Base-by-base conservation (phyloP, 2,888 invertebrate genomes). In the Galeopsomyia nigrocyanea region DNA sequence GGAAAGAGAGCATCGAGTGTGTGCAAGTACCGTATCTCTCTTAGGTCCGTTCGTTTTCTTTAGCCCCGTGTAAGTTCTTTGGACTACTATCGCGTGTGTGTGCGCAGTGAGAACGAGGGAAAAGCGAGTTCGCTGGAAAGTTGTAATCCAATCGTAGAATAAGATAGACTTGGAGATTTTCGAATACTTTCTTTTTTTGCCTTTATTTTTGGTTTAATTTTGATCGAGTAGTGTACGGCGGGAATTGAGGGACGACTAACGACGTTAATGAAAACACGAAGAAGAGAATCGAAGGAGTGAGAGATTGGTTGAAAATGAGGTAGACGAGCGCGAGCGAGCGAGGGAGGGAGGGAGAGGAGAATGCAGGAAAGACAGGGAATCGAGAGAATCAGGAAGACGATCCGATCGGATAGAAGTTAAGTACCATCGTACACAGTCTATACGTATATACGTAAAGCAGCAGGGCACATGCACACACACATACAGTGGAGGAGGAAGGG, bases 331-430 rank as follows among this genome's bases (percentile, higher is more conserved):
- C n/a, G 51, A n/a, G 64, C 3, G 56, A 14, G 26, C 13, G 21
- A 50, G 19, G 46, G n/a, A n/a, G 39, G 53, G 49, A 26, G 49
- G 58, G 63, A 63, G 65, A 68, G 71, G 56, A 67, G 62, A 61
- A 51, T n/a, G 51, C 22, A 60, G 63, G 64, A 58, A 31, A 65
- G 53, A 72, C 68, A 53, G 61, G 70, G 73, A 66, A 74, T 75
- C 65, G 76, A 75, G 77, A 72, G 58, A 68, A 72, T 68, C 57
- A 63, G 63, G 47, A 68, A 63, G 72, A 67, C 68, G 68, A 72
- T 72, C 72, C 62, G 68, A 72, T 72, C 58, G 72, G 72, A 72
- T 74, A 67, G 70, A 71, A 67, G 70, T 71, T 70, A 71, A 74
- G 70, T 68, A 63, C 64, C 61, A 22, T 26, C 5, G 26, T 26